Base-by-base conservation (phyloP, 1,140 invertebrate genomes). In the Drosophila chauvacae region DNA sequence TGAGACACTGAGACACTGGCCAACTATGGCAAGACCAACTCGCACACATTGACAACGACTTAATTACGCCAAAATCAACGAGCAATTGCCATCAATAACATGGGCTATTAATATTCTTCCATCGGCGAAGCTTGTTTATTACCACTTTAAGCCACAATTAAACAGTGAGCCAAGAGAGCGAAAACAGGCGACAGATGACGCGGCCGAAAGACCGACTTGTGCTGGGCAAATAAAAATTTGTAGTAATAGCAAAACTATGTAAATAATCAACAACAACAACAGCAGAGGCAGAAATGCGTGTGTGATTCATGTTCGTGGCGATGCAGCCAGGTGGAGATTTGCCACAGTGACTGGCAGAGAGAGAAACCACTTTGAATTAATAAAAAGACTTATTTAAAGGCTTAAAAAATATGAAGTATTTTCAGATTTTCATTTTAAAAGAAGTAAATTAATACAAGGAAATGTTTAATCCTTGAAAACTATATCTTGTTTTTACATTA, bases 21-120 rank as follows among this genome's bases (percentile, higher is more conserved):
- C 51, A 55, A 57, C 30, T n/a, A 9, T 41, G 39, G 39, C 16
- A 26, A 48, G 45, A 51, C 26, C 41, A 33, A 77, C 45, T 53
- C 59, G 45, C 70, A 82, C 59, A 82, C 62, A 58, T 51, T 53
- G 77, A 84, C 85, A 90, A 91, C 81, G 90, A 91, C 90, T 91
- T 91, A 91, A 91, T 91, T 91, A 91, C 84, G 88, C 90, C 90
- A 91, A 91, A 91, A 80, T 91, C 84, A 91, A 90, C 90, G 84
- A 90, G 81, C 85, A 91, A 90, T 91, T 91, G 88, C 90, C 88
- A 91, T 91, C 90, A 91, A 91, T 91, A 91, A 91, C 88, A 90
- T 71, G 84, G 79, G 61, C 90, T 86, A 91, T 91, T 91, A 91
- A 91, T 91, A 91, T 91, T 85, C 86, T 90, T 84, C 78, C 50